These are phyloP conservation scores for Bombus haemorrhoidalis DNA, from an alignment of 1,140 invertebrate species.

Conservation along the genomic window DNA sequence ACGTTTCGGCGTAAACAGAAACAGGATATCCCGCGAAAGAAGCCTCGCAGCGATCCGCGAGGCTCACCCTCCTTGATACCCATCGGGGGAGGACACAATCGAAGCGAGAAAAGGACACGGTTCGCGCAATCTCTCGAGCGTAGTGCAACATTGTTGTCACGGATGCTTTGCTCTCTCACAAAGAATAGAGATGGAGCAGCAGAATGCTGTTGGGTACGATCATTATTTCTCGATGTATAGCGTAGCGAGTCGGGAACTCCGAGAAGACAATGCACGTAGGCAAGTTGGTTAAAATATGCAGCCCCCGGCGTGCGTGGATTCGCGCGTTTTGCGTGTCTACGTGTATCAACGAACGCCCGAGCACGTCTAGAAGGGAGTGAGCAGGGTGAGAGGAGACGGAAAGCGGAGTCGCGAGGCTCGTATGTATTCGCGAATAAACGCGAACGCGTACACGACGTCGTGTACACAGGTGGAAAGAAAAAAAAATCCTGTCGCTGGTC, in stretches of 20 bases:
- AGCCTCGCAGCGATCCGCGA: constrained; percentile 35
- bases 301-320: constrained; percentile 62
- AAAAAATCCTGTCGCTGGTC: constrained; percentile 44
- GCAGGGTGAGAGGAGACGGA: not conserved
- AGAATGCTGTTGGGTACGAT: constrained; percentile 54
- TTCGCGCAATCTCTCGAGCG: constrained; percentile 52
- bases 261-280: constrained; percentile 68
- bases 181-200: constrained; percentile 40
- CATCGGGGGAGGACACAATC: constrained; percentile 9
- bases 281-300: constrained; percentile 78
- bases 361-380: constrained; percentile 8
- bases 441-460: constrained; percentile 31
- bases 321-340: constrained; percentile 39
- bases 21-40: constrained; percentile 28
- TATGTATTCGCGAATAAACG: constrained; percentile 24
- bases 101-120: constrained; percentile 45
- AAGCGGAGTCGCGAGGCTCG: not conserved
- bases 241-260: constrained; percentile 41
- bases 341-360: constrained; percentile 26
- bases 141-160: constrained; percentile 58
- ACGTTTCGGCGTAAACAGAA: constrained; percentile 22
- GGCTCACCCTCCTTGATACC: not conserved
- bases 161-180: constrained; percentile 49
- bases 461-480: constrained; percentile 36
- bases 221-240: constrained; percentile 65